Conservation (phyloP, 1,140 invertebrate genomes). For the Phortica variegata region DNA sequence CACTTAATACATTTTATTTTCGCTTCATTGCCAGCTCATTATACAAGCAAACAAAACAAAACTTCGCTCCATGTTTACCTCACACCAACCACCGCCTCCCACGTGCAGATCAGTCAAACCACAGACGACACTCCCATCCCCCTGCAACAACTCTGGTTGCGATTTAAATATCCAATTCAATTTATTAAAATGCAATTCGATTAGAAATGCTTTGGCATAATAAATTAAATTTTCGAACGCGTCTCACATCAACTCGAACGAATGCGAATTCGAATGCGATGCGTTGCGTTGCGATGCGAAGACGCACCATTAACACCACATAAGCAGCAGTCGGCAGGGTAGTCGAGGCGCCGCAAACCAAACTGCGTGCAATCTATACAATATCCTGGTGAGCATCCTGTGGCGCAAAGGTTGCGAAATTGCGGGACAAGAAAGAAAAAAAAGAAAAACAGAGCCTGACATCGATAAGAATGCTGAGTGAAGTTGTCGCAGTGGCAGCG, state of each 20-base stretch:
- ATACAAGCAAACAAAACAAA: conserved; percentile 14
- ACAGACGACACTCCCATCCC: conserved; percentile 44
- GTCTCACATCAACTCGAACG: no score
- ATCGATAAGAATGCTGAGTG: no score
- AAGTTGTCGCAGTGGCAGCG: no score
- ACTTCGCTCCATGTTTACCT: conserved; percentile 33
- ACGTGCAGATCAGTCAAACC: no score
- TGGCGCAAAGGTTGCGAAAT: conserved; percentile 51
- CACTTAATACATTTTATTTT: conserved; percentile 28
- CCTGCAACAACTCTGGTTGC: no score
- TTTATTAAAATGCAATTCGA: conserved; percentile 46
- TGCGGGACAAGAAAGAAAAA: no score
- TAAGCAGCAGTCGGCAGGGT: conserved; percentile 6
- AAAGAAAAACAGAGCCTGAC: no score
- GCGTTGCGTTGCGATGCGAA: conserved; percentile 28
- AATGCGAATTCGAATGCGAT: no score
- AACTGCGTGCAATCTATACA: neutral
- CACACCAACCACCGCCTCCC: neutral
- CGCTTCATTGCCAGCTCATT: neutral
- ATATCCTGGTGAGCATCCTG: conserved; percentile 7
- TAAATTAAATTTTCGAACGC: conserved; percentile 53
- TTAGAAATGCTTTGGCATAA: conserved; percentile 54
- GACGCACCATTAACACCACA: conserved; percentile 48
- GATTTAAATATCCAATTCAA: conserved; percentile 40
- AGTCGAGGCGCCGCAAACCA: neutral